These are phyloP conservation scores for Maniola jurtina DNA, from an alignment of 1,140 invertebrate genomes.

Conservation along the genomic window DNA sequence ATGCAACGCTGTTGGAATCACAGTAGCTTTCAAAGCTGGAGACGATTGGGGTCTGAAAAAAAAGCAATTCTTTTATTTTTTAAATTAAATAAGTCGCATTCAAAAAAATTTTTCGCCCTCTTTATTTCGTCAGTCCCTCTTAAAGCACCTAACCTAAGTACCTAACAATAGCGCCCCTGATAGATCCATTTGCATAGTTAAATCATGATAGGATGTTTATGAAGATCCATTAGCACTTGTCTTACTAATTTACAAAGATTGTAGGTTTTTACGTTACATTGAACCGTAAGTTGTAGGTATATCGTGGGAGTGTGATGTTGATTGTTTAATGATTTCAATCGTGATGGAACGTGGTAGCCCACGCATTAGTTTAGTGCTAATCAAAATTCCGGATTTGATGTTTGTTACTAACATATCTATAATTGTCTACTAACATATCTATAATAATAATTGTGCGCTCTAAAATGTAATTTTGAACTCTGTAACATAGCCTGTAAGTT, in stretches of 20 bases:
- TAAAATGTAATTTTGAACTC: too few relatives aligned
- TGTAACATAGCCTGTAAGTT: too few relatives aligned
- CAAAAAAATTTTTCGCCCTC: too few relatives aligned
- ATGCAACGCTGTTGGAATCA: neutral
- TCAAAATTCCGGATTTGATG: slow-evolving; percentile 20
- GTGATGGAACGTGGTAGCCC: slow-evolving; percentile 22
- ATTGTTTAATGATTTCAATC: slow-evolving; percentile 37
- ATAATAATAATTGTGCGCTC: too few relatives aligned
- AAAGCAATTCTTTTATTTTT: too few relatives aligned
- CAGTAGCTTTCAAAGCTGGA: neutral
- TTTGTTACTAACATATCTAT: too few relatives aligned
- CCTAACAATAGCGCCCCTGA: neutral
- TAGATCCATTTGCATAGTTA: neutral
- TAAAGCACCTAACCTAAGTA: too few relatives aligned
- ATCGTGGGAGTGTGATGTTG: slow-evolving; percentile 30
- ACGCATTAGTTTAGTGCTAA: slow-evolving; percentile 22
- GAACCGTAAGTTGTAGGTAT: slow-evolving; percentile 21
- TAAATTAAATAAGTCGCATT: too few relatives aligned
- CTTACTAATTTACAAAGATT: neutral
- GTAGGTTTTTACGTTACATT: slow-evolving; percentile 12
- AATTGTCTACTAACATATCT: too few relatives aligned
- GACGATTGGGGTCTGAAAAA: neutral
- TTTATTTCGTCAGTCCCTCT: too few relatives aligned
- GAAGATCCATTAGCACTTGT: neutral
- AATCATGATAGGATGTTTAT: neutral